phyloP scores from a whole-genome alignment of 2,113 vertebrate species.

The Ptychochromis oligacanthus region DNA sequence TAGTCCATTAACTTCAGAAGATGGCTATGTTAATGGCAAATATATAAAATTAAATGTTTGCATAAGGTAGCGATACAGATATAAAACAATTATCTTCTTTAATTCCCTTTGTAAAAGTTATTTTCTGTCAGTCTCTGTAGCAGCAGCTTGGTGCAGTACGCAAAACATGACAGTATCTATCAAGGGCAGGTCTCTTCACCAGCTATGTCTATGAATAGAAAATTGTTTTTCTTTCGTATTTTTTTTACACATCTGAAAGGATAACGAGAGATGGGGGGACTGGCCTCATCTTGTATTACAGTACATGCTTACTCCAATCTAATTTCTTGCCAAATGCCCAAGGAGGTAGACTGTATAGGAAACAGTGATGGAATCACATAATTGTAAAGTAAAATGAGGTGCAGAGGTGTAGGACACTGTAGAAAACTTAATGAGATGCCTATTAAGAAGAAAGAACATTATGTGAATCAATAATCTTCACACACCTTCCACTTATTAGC shows the following conservation, averaged over 20 bases:
- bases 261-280: slow-evolving; percentile 15
- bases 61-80: neutral
- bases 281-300: slow-evolving; percentile 41
- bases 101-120: neutral
- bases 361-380: slow-evolving; percentile 39
- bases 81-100: slow-evolving; percentile 2
- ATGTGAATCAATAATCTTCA: slow-evolving; percentile 50
- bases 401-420: slow-evolving; percentile 39
- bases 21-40: slow-evolving; percentile 1
- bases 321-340: slow-evolving; percentile 59
- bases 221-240: slow-evolving; percentile 35
- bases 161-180: slow-evolving; percentile 27
- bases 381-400: slow-evolving; percentile 65
- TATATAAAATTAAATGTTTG: neutral
- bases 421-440: slow-evolving; percentile 41
- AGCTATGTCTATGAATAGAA: slow-evolving; percentile 21
- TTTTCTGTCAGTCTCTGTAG: neutral
- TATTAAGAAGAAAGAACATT: slow-evolving; percentile 49
- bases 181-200: slow-evolving; percentile 34
- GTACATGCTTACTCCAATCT: slow-evolving; percentile 41
- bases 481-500: slow-evolving; percentile 40
- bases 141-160: slow-evolving; percentile 17
- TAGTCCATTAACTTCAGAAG: slow-evolving; percentile 9
- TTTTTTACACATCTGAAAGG: slow-evolving; percentile 30
- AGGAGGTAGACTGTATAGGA: slow-evolving; percentile 37